phyloP scores from a whole-genome alignment of 2,113 vertebrate genomes.

The Heterochromis multidens region DNA sequence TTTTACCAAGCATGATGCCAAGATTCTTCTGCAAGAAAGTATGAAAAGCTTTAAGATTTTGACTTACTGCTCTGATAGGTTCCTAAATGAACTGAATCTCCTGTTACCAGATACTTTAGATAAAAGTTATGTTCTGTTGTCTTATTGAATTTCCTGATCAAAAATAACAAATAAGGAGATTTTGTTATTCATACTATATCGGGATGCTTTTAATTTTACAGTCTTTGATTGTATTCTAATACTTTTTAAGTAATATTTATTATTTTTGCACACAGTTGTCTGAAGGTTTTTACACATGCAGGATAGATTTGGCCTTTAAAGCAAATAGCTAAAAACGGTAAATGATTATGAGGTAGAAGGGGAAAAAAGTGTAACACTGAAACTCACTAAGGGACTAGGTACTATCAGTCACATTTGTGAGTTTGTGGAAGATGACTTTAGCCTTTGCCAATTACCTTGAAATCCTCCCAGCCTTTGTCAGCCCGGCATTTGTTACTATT shows the following conservation, averaged over 20 bases:
- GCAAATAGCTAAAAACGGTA: not conserved
- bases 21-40: not conserved
- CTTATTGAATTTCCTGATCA: not conserved
- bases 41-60: not conserved
- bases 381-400: not conserved
- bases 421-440: conserved; percentile 22
- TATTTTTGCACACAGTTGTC: not conserved
- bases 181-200: not conserved
- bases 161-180: too few species aligned
- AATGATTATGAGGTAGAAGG: not conserved
- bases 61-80: not conserved
- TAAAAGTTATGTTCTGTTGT: too few species aligned
- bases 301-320: not conserved
- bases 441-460: conserved; percentile 42
- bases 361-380: not conserved
- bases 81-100: not conserved
- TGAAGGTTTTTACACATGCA: not conserved
- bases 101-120: too few species aligned
- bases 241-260: not conserved
- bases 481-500: conserved; percentile 11
- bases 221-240: not conserved
- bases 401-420: conserved; percentile 2
- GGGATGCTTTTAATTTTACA: not conserved
- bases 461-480: conserved; percentile 44
- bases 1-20: not conserved